phyloP scores from a whole-genome alignment of 35 echinoderm and acorn worm species.

The Ophiothrix spiculata region DNA sequence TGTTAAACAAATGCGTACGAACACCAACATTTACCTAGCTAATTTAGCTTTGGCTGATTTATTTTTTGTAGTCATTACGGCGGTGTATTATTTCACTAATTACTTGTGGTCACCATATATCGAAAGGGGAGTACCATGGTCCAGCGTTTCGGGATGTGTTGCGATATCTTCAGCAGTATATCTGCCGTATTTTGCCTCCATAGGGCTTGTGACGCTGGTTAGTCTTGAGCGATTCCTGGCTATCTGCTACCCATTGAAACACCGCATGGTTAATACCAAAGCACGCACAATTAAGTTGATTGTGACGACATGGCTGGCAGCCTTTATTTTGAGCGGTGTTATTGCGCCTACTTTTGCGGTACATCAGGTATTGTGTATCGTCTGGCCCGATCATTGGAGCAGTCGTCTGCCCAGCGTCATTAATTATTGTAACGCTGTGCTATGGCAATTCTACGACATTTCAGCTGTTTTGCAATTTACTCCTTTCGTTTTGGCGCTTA shows the following conservation, averaged over 20 bases:
- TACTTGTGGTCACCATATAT: slow-evolving; percentile 3
- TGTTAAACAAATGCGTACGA: slow-evolving; percentile 57
- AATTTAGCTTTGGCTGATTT: slow-evolving; percentile 67
- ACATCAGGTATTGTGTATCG: slow-evolving; percentile 9
- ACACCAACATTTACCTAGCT: slow-evolving; percentile 59
- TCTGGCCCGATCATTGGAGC: slow-evolving; percentile 43
- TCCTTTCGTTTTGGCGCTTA: slow-evolving; percentile 33
- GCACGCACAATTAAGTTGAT: slow-evolving; percentile 21
- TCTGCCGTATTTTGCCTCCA: slow-evolving; percentile 45
- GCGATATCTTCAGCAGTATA: slow-evolving; percentile 17
- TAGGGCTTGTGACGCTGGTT: slow-evolving; percentile 42
- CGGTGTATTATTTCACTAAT: no score
- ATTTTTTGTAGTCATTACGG: slow-evolving; percentile 41
- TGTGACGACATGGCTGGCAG: slow-evolving; percentile 6
- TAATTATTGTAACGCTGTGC: slow-evolving; percentile 14
- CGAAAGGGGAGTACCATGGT: slow-evolving; percentile 18
- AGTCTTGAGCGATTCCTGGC: slow-evolving; percentile 47
- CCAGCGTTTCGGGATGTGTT: slow-evolving; percentile 33
- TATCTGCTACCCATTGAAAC: slow-evolving; percentile 57
- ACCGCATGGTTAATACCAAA: slow-evolving; percentile 34
- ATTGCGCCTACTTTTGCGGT: slow-evolving; percentile 20
- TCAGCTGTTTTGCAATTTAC: background rate
- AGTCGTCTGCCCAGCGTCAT: slow-evolving; percentile 22
- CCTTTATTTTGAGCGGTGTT: background rate
- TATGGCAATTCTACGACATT: background rate